Evolutionary conservation across 92 coral and sea anemone genomes (phyloP), one percentile per base, ranked within the genome.

Genomic region (Epizoanthus stellaris): DNA sequence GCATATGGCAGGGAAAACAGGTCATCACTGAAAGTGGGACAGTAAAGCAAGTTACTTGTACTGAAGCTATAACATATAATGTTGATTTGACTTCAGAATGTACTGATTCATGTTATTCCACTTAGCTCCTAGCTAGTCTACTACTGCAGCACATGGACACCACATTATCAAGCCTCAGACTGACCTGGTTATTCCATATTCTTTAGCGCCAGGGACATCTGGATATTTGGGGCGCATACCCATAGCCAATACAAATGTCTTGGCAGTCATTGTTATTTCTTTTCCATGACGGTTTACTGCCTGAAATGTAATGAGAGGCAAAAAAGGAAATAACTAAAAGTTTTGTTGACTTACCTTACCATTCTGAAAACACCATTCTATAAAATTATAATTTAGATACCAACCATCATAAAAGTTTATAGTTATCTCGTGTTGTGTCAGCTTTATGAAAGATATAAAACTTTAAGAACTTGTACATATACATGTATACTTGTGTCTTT

Each of bases 151-250:
- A 20, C 52, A 30, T 17, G 8, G 30, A 30, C 13, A 6, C 43
- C 43, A 14, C 34, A 34, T 30, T 30, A 30, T 12, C 20, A 70
- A 14, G 15, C 13, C 6, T 13, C 15, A 30, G 57, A 80, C 68
- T 39, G 38, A 93, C 98, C 98, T 96, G 0, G 99, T 96, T 38
- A 96, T 94, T 6, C 95, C 99, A 81, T 89, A 93, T 61, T 96
- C 99, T 76, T 86, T 94, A 10, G 96, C 99, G 40, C 98, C 98
- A 1, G 98, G 99, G 43, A 96, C 91, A 20, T 92, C 91, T 15
- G 98, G 99, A 76, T 96, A 96, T 9, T 98, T 89, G 58, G 99
- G 99, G 54, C 99, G 82, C 75, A 94, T 81, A 0, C 99, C 98
- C 54, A 91, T 96, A 14, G 99, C 98, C n/a, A 96, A 74, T 19